Percentiles rank a stretch among this genome's conserved stretches.
These are phyloP conservation scores for Pangasianodon hypophthalmus DNA, from an alignment of 2,113 vertebrate genomes.

Conservation along the genomic window DNA sequence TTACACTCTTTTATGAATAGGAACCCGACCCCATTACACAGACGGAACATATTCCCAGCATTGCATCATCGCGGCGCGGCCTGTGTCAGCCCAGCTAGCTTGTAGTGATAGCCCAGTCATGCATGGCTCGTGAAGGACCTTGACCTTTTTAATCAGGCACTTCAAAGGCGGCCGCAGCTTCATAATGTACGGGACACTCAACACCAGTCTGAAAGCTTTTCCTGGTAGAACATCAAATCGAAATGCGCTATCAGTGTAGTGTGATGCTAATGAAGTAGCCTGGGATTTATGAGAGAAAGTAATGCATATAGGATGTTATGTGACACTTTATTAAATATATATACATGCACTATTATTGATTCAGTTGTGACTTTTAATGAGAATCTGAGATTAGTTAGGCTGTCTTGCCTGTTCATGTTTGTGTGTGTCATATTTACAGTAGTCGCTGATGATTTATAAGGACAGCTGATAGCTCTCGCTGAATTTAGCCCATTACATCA, in stretches of 20 bases:
- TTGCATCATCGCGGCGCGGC: constrained; percentile 59
- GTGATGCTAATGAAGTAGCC: neutral
- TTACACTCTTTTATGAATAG: neutral
- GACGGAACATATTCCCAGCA: constrained; percentile 43
- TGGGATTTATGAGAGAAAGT: neutral
- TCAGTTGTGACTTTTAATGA: neutral
- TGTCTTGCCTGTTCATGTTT: neutral
- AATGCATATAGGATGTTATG: neutral
- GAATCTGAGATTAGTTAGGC: neutral
- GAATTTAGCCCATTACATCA: neutral
- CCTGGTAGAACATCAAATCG: neutral
- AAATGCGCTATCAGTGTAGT: neutral
- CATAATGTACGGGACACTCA: constrained; percentile 5
- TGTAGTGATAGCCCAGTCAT: constrained; percentile 61
- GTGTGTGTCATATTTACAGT: constrained; percentile 16
- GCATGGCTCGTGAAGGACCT: constrained; percentile 55
- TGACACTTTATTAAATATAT: neutral
- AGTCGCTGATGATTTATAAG: neutral
- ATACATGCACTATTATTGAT: neutral
- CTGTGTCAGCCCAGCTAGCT: no score
- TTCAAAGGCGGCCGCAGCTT: neutral
- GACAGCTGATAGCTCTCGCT: neutral
- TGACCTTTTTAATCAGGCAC: constrained; percentile 28
- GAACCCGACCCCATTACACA: neutral
- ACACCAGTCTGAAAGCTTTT: constrained; percentile 19